Conservation (phyloP, 2,797 vertebrate genomes). For the Diglossa cyanea region DNA sequence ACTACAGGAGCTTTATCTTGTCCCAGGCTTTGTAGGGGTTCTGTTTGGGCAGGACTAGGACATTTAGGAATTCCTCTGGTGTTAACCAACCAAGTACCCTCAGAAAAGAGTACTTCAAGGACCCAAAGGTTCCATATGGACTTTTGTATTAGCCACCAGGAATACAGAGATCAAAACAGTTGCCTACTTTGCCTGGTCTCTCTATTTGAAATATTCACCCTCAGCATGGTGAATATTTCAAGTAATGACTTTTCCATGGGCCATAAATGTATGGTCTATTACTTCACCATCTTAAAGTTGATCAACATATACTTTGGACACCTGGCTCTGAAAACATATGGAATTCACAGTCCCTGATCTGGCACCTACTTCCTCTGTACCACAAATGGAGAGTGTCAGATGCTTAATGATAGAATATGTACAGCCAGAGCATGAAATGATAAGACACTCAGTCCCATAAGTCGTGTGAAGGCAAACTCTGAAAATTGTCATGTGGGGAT, state of each 20-base stretch:
- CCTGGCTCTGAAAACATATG: background rate
- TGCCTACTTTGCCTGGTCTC: background rate
- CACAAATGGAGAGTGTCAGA: background rate
- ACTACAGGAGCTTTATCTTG: background rate
- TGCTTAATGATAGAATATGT: background rate
- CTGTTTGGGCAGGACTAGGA: background rate
- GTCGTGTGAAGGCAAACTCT: background rate
- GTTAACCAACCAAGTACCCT: background rate
- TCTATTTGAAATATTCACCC: background rate
- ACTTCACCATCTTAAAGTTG: background rate
- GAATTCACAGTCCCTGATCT: background rate
- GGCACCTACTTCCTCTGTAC: background rate
- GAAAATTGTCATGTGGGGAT: background rate
- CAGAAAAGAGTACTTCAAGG: background rate
- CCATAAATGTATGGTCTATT: background rate
- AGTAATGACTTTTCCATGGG: background rate
- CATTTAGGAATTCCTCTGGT: background rate
- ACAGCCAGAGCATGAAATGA: background rate
- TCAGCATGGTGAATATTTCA: background rate
- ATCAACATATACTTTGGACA: background rate
- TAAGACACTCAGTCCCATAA: background rate
- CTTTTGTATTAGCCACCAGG: background rate
- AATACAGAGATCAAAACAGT: background rate
- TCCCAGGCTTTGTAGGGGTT: too few relatives aligned
- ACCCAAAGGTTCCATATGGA: background rate